phyloP scores from a whole-genome alignment of 1,140 invertebrate species.

The Oncopeltus fasciatus region DNA sequence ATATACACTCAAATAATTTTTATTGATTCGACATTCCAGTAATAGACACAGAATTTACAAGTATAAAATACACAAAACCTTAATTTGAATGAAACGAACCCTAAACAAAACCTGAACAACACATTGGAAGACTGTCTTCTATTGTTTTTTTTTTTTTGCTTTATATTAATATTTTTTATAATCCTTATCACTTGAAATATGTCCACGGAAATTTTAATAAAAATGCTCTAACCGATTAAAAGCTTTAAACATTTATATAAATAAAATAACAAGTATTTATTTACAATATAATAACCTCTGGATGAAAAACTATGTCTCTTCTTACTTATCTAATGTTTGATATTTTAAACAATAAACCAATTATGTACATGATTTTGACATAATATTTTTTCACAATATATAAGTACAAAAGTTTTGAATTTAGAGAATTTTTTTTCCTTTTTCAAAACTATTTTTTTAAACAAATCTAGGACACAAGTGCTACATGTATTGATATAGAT shows the following conservation, averaged over 20 bases:
- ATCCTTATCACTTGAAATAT: too few relatives aligned
- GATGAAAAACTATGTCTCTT: background rate
- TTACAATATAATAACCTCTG: background rate
- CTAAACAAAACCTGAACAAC: conserved; percentile 1
- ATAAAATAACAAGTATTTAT: conserved; percentile 3
- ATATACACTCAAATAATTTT: background rate
- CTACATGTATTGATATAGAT: conserved; percentile 5
- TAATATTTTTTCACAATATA: background rate
- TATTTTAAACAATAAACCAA: background rate
- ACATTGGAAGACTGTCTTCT: background rate
- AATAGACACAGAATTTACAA: conserved; percentile 8
- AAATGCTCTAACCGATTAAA: conserved; percentile 6
- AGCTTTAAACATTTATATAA: conserved; percentile 4
- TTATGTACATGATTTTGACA: background rate
- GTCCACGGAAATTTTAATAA: background rate
- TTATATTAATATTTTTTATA: too few relatives aligned
- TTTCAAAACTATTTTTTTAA: background rate
- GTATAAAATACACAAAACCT: too few relatives aligned
- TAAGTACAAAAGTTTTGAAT: background rate
- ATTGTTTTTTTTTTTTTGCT: too few relatives aligned
- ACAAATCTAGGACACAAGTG: background rate
- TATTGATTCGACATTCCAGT: background rate
- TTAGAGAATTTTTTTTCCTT: background rate
- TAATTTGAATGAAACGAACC: too few relatives aligned
- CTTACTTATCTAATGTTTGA: background rate